These are phyloP conservation scores for Oncopodura yosiiana DNA, from an alignment of 1,140 invertebrate genomes.

Conservation along the genomic window DNA sequence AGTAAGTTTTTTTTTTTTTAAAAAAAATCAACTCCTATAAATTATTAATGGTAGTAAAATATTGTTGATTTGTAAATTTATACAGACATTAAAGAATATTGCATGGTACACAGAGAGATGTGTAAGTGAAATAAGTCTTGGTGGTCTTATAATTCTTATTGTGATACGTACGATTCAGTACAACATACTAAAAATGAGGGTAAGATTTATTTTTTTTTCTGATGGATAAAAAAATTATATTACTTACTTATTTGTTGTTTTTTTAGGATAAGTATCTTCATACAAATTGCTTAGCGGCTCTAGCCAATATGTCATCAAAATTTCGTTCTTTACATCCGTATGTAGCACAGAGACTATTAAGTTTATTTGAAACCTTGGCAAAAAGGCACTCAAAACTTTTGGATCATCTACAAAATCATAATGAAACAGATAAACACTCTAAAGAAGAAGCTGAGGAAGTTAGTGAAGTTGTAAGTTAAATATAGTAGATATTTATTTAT, in stretches of 20 bases:
- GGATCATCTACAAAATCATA: constrained; percentile 9
- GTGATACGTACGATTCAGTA: constrained; percentile 93
- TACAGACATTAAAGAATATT: constrained; percentile 76
- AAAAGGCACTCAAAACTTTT: constrained; percentile 59
- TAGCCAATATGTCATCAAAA: constrained; percentile 96
- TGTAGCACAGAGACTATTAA: constrained; percentile 85
- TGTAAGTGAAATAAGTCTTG: constrained; percentile 83
- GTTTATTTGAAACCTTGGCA: constrained; percentile 75
- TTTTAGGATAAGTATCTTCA: constrained; percentile 84
- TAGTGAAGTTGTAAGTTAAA: constrained; percentile 35
- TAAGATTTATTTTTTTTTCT: constrained; percentile 39
- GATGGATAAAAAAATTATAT: background rate
- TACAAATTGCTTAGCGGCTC: constrained; percentile 90
- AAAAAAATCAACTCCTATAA: background rate
- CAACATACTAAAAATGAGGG: constrained; percentile 91
- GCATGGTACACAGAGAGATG: constrained; percentile 84
- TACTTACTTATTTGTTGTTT: constrained; percentile 22
- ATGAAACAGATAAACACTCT: constrained; percentile 12
- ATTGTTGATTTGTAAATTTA: constrained; percentile 36
- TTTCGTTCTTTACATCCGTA: constrained; percentile 90
- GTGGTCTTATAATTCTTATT: constrained; percentile 89
- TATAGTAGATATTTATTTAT: background rate
- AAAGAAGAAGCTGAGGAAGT: constrained; percentile 34
- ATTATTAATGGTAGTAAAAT: too few relatives aligned
- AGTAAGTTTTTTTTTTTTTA: constrained; percentile 51